Base-by-base conservation (phyloP, 2,113 vertebrate species). In the Henicopernis longicauda region DNA sequence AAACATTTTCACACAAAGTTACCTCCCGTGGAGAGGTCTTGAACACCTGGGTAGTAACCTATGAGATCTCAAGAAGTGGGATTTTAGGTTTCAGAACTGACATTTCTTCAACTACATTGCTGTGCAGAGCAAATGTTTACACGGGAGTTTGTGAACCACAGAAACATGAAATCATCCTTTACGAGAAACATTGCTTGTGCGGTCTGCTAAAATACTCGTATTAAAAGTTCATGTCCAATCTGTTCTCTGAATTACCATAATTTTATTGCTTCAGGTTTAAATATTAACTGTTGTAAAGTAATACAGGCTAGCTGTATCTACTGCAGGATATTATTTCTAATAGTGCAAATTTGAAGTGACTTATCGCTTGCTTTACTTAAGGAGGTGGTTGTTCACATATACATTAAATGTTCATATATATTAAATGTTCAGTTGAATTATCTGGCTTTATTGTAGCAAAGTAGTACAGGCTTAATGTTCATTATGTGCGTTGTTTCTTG, bases 1-100 rank as follows among this genome's bases (percentile, higher is more conserved):
- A 67, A 94, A 70, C 9, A 19, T 62, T 85, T 87, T 49, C 47
- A 34, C 42, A 69, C 54, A 47, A 50, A 73, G 26, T n/a, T 54
- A 6, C 19, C 44, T 73, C 31, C 25, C 0, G 0, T 40, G 36
- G 19, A 72, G 49, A 82, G 45, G 13, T 4, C 21, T 25, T 16
- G 34, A 34, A 38, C 44, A 65, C 31, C 31, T 45, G 50, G 15
- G 10, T 9, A 47, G 54, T 0, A 16, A 78, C 32, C 44, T 79
- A 34, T 11, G 44, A 69, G 79, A 58, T 16, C 31, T 65, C 22
- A 31, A 17, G 17, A 83, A 70, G 13, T 31, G 40, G 22, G 19
- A 40, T 84, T 91, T 69, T 9, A 2, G 27, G 14, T 77, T 78
- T 67, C 77, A 79, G 69, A 74, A 34, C 17, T 62, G 62, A 12